These are phyloP conservation scores for Amphiprion percula DNA, from an alignment of 2,113 vertebrate genomes.

Conservation along the genomic window DNA sequence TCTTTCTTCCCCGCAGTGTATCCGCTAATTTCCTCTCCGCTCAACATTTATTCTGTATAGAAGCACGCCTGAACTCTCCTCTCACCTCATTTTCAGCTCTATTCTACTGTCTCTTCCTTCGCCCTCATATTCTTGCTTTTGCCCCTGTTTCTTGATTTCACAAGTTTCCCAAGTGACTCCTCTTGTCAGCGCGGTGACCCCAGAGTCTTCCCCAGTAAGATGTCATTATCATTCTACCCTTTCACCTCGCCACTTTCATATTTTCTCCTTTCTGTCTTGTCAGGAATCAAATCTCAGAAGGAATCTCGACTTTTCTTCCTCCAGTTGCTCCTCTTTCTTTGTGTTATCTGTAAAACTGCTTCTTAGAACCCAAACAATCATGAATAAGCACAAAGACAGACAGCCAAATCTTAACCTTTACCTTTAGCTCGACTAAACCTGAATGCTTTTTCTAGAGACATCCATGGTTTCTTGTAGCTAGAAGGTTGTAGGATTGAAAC, in stretches of 20 bases:
- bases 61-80: background rate
- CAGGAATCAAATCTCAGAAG: constrained; percentile 32
- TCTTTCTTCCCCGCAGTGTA: background rate
- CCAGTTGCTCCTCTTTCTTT: background rate
- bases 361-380: background rate
- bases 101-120: background rate
- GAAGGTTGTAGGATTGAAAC: no score
- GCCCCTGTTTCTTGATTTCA: background rate
- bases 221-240: constrained; percentile 29
- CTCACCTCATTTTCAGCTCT: background rate
- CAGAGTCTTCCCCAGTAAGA: constrained; percentile 8
- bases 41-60: background rate
- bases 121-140: background rate
- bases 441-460: no score
- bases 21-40: background rate
- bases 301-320: background rate
- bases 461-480: no score
- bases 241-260: constrained; percentile 8
- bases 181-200: constrained; percentile 32
- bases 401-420: no score
- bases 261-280: constrained; percentile 4
- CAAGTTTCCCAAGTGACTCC: constrained; percentile 9
- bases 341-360: background rate
- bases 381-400: background rate
- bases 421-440: no score